Base-by-base conservation (phyloP, 2,888 invertebrate species). In the Drosophila sordidula region DNA sequence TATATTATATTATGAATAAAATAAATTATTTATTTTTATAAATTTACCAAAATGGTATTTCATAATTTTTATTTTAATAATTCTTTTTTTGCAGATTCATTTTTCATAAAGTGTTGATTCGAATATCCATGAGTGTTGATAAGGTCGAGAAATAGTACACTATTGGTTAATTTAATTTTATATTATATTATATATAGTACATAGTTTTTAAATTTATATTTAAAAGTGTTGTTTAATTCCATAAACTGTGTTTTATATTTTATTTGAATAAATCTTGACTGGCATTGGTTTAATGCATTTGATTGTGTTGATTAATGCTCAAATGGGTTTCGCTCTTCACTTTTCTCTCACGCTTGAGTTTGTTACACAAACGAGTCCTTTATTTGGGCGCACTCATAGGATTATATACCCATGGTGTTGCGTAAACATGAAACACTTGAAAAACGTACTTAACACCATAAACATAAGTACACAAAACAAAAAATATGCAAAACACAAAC, bases 371-470 rank as follows among this genome's bases (percentile, higher is more conserved):
- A 34, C 22, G 18, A 26, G 39, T 32, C 26, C 16, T 39, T 36
- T 57, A 50, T 67, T 50, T 42, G 26, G 45, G 25, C 18, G 5
- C 47, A 45, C 49, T 67, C 36, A 18, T 26, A 32, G 12, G 9
- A 47, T 29, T 50, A 39, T 32, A 34, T 18, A 25, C n/a, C 50
- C 44, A 49, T 56, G 34, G 45, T 49, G 39, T 41, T 52, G 25
- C 45, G 59, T 42, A 57, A 57, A 61, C 71, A 61, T 62, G 68
- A 51, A 82, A 64, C 75, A 75, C 75, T 85, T 64, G 49, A 67
- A 61, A 58, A 70, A 72, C 59, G 66, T 70, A 85, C 86, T 87
- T 87, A 87, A 79, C 88, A 81, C 69, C 56, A 45, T 70, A 64
- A 73, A 52, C 49, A 50, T 32, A 64, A 73, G 68, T 45, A 59